phyloP scores from a whole-genome alignment of 1,140 invertebrate species.

The Neodiprion virginianus region DNA sequence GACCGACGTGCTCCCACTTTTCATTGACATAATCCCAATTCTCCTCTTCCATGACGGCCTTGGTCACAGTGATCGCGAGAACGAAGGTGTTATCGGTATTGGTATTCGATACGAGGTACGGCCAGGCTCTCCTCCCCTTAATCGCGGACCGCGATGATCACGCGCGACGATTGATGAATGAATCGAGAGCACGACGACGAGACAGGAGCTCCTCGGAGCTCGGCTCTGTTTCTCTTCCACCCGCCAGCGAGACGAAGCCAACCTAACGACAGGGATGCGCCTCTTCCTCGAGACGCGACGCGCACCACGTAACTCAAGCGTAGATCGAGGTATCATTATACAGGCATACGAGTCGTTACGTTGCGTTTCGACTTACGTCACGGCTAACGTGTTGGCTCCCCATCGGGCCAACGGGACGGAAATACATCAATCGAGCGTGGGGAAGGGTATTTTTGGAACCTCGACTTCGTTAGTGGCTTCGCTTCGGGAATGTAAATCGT shows the following conservation, averaged over 20 bases:
- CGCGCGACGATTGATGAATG: not conserved
- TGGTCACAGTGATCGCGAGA: not conserved
- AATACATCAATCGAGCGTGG: not conserved
- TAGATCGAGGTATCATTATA: not conserved
- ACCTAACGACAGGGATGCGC: not conserved
- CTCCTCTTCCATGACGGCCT: conserved; percentile 38
- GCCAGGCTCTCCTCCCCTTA: not conserved
- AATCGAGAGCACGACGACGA: not conserved
- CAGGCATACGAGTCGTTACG: no score
- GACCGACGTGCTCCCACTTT: conserved; percentile 53
- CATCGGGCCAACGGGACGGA: not conserved
- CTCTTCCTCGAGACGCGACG: not conserved
- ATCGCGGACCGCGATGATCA: not conserved
- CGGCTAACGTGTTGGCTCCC: not conserved
- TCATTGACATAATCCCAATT: conserved; percentile 44
- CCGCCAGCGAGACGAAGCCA: not conserved
- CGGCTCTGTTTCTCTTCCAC: not conserved
- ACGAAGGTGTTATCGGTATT: not conserved
- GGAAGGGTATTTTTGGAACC: not conserved
- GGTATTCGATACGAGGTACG: not conserved
- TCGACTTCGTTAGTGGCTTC: no score
- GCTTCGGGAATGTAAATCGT: no score
- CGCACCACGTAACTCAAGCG: not conserved
- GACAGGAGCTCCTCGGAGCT: not conserved
- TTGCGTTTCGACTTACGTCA: no score